phyloP scores from a whole-genome alignment of 2,113 vertebrate genomes.

The Xiphorhynchus elegans region DNA sequence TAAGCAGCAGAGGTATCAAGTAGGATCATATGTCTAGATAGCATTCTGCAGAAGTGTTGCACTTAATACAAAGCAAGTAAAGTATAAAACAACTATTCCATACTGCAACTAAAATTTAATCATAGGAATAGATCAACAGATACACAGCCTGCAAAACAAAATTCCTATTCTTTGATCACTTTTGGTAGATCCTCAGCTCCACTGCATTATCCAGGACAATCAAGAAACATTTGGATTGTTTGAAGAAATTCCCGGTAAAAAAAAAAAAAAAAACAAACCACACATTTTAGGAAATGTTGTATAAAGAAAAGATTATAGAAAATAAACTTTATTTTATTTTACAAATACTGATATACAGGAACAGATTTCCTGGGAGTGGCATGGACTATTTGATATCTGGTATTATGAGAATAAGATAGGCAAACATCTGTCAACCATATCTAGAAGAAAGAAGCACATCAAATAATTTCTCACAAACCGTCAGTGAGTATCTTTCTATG shows the following conservation, averaged over 20 bases:
- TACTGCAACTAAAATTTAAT: background rate
- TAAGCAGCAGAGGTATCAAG: background rate
- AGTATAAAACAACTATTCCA: background rate
- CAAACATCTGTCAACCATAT: background rate
- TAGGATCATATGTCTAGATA: background rate
- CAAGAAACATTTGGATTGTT: background rate
- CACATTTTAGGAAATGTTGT: background rate
- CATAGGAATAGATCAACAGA: background rate
- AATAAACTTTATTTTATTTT: background rate
- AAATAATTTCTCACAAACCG: background rate
- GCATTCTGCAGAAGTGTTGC: background rate
- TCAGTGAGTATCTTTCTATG: background rate
- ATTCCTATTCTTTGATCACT: background rate
- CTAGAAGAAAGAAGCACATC: background rate
- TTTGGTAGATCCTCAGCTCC: background rate
- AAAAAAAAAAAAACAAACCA: background rate
- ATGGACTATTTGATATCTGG: background rate
- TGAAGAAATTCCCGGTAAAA: background rate
- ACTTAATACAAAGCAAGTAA: background rate
- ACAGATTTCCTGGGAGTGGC: background rate
- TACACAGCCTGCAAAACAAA: background rate
- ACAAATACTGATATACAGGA: background rate
- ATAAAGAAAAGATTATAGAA: background rate
- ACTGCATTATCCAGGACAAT: background rate
- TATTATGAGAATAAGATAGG: background rate